phyloP scores from a whole-genome alignment of 2,113 vertebrate genomes.

The Melanerpes formicivorus region DNA sequence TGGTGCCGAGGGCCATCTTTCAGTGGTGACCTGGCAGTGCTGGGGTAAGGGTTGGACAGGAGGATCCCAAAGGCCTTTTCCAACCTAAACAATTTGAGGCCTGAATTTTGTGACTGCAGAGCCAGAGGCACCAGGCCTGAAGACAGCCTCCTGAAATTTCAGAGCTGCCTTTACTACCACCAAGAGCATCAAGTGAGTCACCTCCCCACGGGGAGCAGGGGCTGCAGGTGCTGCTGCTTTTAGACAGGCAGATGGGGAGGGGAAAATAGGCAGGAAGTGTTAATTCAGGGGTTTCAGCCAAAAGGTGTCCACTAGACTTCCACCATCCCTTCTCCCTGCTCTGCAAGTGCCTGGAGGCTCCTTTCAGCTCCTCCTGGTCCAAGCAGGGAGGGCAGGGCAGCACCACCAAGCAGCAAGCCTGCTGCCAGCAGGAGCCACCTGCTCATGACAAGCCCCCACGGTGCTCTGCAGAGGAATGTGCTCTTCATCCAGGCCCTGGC shows the following conservation, averaged over 20 bases:
- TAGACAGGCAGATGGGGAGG: neutral
- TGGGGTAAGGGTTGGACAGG: neutral
- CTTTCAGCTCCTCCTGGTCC: neutral
- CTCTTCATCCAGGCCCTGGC: neutral
- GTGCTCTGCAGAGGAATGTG: constrained; percentile 6
- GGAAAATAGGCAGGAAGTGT: neutral
- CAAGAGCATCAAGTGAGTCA: neutral
- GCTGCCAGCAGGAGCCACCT: neutral
- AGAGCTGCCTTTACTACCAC: neutral
- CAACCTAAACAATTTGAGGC: neutral
- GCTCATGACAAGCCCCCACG: neutral
- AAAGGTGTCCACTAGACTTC: neutral
- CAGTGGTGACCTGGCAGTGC: neutral
- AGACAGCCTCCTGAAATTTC: neutral
- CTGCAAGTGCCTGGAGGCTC: neutral
- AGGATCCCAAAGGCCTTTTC: neutral
- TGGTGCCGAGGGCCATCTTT: neutral
- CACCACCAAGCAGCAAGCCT: neutral
- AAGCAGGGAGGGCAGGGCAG: neutral
- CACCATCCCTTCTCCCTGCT: neutral
- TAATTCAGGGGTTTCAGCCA: neutral
- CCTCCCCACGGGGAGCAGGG: neutral
- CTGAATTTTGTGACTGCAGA: neutral
- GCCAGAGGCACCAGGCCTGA: neutral
- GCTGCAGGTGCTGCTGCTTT: neutral